Conservation (phyloP, 2,888 invertebrate species). For the Leptothorax acervorum region DNA sequence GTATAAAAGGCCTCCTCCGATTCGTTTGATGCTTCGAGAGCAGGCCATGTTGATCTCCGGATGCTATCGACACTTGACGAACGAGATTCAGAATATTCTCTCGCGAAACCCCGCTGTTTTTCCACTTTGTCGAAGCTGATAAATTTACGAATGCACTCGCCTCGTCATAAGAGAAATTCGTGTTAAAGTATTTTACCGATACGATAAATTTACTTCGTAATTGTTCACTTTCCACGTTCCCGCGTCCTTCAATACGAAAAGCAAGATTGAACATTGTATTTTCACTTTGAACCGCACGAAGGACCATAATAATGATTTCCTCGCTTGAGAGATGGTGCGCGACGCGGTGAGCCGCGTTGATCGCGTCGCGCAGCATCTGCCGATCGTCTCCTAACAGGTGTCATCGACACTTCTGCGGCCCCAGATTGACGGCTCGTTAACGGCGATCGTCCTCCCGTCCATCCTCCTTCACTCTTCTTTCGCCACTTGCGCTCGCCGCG, state of each 20-base stretch:
- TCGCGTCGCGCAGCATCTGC: conserved; percentile 42
- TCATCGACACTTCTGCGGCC: conserved; percentile 62
- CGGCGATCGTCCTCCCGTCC: conserved; percentile 45
- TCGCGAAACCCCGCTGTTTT: not conserved
- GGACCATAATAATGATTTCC: conserved; percentile 34
- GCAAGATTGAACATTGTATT: conserved; percentile 27
- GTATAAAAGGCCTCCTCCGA: conserved; percentile 60
- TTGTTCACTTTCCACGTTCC: not conserved
- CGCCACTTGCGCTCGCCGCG: conserved; percentile 38
- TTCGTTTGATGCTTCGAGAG: conserved; percentile 44
- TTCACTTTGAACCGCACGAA: conserved; percentile 36
- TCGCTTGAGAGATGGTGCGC: conserved; percentile 45
- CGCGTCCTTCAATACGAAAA: not conserved
- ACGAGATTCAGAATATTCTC: not conserved
- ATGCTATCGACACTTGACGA: conserved; percentile 1
- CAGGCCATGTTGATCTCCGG: conserved; percentile 45
- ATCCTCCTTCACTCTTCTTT: conserved; percentile 42
- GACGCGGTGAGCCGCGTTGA: not conserved
- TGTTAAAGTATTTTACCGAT: not conserved
- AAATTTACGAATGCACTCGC: not conserved
- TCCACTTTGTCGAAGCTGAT: not conserved
- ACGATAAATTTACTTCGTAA: not conserved
- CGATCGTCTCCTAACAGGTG: conserved; percentile 45
- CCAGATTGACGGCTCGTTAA: conserved; percentile 61
- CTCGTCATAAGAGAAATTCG: not conserved